Evolutionary conservation across 2,113 vertebrate species (phyloP).

Genomic region (Noctilio leporinus): DNA sequence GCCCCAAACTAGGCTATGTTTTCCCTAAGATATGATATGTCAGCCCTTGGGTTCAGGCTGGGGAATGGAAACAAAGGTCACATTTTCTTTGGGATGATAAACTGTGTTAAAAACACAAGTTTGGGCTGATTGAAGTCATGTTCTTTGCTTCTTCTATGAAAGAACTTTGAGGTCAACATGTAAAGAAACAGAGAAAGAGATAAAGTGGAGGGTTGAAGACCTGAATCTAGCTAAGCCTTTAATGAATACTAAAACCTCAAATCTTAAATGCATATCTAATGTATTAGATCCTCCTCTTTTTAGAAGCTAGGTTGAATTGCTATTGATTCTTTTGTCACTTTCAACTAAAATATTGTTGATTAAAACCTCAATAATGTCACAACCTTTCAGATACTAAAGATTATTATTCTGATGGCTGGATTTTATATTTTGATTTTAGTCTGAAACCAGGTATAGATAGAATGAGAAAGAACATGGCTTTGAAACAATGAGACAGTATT

Average conservation of each 20-base stretch:
- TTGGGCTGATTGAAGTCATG: background rate
- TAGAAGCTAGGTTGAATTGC: background rate
- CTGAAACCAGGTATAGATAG: background rate
- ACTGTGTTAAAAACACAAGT: background rate
- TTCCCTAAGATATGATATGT: background rate
- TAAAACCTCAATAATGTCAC: background rate
- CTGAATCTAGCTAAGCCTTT: background rate
- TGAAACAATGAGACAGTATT: background rate
- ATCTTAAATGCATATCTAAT: background rate
- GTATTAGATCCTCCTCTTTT: background rate
- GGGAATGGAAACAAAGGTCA: background rate
- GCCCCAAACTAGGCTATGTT: background rate
- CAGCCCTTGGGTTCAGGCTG: background rate
- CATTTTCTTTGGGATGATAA: background rate
- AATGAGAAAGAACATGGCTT: background rate
- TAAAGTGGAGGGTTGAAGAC: background rate
- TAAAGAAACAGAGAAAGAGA: background rate
- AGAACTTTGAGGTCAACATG: background rate
- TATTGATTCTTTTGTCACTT: background rate
- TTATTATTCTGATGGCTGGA: background rate
- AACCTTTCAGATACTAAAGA: background rate
- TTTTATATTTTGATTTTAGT: slow-evolving; percentile 19
- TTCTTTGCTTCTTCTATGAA: background rate
- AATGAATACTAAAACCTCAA: background rate
- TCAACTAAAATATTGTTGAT: background rate